Evolutionary conservation across 2,797 vertebrate genomes (phyloP).

Genomic region (Pseudopleuronectes americanus): DNA sequence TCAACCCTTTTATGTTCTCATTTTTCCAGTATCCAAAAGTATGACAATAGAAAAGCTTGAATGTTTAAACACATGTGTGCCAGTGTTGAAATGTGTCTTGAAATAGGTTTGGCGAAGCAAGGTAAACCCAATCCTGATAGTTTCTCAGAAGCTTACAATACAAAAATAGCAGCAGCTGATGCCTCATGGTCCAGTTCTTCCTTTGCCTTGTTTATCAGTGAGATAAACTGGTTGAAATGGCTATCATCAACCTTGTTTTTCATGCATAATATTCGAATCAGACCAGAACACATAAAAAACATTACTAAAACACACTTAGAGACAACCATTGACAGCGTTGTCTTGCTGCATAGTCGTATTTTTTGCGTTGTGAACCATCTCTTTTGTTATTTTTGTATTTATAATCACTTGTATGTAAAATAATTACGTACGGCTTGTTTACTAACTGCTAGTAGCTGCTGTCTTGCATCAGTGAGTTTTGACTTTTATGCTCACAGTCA

Average conservation of each 20-base stretch:
- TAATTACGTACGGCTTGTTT: background rate
- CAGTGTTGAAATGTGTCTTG: conserved; percentile 18
- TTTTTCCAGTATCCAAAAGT: background rate
- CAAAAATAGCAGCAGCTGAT: conserved; percentile 55
- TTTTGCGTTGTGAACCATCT: too few relatives aligned
- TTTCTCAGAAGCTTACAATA: conserved; percentile 38
- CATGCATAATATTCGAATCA: conserved; percentile 17
- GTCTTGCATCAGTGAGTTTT: conserved; percentile 1
- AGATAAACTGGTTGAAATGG: conserved; percentile 45
- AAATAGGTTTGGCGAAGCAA: conserved; percentile 42
- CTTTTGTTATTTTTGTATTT: background rate
- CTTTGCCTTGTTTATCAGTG: conserved; percentile 51
- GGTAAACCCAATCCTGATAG: conserved; percentile 32
- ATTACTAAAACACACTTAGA: too few relatives aligned
- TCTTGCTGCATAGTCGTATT: background rate
- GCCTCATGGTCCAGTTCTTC: conserved; percentile 40
- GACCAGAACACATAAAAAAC: background rate
- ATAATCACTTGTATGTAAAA: background rate
- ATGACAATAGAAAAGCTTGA: background rate
- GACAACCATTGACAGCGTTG: background rate
- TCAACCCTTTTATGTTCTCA: background rate
- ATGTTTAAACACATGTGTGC: conserved; percentile 8
- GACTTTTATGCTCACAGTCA: background rate
- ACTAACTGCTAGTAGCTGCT: background rate
- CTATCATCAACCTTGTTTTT: conserved; percentile 35